phyloP scores from a whole-genome alignment of 2,888 invertebrate species.

The Drymonia ruficornis region DNA sequence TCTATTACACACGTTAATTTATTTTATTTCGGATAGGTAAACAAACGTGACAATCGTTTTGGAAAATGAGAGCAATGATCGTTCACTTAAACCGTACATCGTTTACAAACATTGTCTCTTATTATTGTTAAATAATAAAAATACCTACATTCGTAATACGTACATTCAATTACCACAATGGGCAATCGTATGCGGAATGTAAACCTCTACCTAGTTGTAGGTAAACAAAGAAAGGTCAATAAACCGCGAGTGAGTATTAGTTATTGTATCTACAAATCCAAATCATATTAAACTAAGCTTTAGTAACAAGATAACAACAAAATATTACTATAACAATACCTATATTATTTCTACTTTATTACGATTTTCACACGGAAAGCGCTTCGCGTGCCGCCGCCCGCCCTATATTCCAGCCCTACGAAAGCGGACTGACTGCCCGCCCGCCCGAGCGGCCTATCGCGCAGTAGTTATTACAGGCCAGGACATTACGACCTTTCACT shows the following conservation, averaged over 20 bases:
- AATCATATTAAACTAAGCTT: not conserved
- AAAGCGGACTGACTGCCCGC: conserved; percentile 42
- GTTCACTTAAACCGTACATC: too few relatives aligned
- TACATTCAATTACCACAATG: too few relatives aligned
- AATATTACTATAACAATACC: conserved; percentile 17
- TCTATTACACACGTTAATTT: too few relatives aligned
- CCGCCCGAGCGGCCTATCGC: conserved; percentile 13
- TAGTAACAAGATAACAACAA: conserved; percentile 8
- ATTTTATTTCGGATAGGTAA: too few relatives aligned
- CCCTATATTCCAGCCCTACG: conserved; percentile 46
- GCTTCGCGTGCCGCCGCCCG: conserved; percentile 42
- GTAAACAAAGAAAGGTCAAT: conserved; percentile 52
- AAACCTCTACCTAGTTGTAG: conserved; percentile 22
- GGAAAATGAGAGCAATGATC: too few relatives aligned
- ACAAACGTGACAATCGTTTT: too few relatives aligned
- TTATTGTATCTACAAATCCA: not conserved
- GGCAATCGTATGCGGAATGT: conserved; percentile 20
- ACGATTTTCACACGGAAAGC: conserved; percentile 16
- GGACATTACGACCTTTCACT: conserved; percentile 37
- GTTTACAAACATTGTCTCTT: too few relatives aligned
- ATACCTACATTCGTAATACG: too few relatives aligned
- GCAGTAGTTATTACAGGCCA: conserved; percentile 13
- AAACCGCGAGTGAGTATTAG: conserved; percentile 15
- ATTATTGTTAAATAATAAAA: too few relatives aligned
- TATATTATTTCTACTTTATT: conserved; percentile 34